A percentile compares a stretch with the other conserved stretches of the same genome.
phyloP scores from a whole-genome alignment of 2,113 vertebrate species.

The Dicentrarchus labrax region DNA sequence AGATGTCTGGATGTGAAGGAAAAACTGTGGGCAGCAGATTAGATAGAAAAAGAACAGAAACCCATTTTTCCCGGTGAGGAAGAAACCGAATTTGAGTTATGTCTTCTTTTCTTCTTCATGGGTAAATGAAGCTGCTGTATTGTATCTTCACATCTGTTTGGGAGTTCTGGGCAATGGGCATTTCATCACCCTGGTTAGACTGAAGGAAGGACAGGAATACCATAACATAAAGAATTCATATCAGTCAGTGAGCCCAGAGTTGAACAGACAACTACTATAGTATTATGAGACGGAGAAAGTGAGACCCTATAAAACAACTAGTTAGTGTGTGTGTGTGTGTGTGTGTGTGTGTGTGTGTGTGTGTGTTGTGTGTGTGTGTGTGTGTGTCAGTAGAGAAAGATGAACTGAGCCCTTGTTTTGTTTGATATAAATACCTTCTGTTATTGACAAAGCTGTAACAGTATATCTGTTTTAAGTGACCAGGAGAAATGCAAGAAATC shows the following conservation, averaged over 20 bases:
- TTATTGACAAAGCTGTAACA: constrained; percentile 62
- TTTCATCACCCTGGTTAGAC: background rate
- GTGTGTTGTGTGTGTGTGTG: constrained; percentile 9
- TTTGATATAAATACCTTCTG: constrained; percentile 35
- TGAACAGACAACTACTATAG: constrained; percentile 3
- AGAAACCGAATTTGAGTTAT: constrained; percentile 6
- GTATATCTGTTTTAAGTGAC: constrained; percentile 67
- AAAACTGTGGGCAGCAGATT: constrained; percentile 22
- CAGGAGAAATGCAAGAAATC: constrained; percentile 47
- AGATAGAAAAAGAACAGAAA: background rate
- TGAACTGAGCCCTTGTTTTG: constrained; percentile 20
- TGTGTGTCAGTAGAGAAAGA: background rate
- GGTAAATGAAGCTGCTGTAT: background rate
- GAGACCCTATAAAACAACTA: background rate
- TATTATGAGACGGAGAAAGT: constrained; percentile 3
- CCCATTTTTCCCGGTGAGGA: constrained; percentile 7
- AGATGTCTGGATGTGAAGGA: constrained; percentile 30
- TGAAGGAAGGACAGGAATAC: background rate
- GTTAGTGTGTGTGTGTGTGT: constrained; percentile 7
- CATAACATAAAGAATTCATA: constrained; percentile 17
- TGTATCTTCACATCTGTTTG: no score
- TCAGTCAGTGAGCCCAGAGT: background rate
- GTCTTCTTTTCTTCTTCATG: constrained; percentile 3
- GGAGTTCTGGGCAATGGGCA: no score
- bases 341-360: constrained; percentile 10